Evolutionary conservation across 2,113 vertebrate species (phyloP), one percentile per base, ranked within the genome.

Genomic region (Proteles cristata): DNA sequence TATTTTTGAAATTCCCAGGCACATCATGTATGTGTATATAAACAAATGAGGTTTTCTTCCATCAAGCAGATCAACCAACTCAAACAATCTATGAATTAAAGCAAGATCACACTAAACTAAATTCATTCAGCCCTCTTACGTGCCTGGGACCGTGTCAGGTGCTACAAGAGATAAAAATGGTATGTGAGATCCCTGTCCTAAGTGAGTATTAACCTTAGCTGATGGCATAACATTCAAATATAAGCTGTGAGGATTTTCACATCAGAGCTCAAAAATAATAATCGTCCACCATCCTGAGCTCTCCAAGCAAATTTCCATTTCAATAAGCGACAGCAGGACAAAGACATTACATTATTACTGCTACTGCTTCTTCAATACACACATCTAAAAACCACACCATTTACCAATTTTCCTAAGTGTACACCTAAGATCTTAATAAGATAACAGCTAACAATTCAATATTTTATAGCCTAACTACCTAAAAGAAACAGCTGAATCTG

Each of bases 401-500:
- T 88, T 88, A 90, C 43, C 76, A 48, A 39, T 84, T 88, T 94
- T 90, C 88, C 43, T 68, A 87, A 86, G 61, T 66, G 69, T 66
- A 80, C 3, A 96, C 26, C n/a, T 89, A 93, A 92, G 43, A 90
- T 76, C 48, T 89, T 92, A 58, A 93, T 71, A 81, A 86, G 19
- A 31, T 31, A 97, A 71, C 28, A 96, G 26, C 68, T 91, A 95
- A 5, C 73, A 92, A 89, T 82, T 45, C 76, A 65, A 31, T 77
- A 81, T 63, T 71, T 88, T 63, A 61, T n/a, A 76, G n/a, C 10
- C 45, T 71, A 88, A 95, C 48, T 80, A 95, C 80, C 93, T 90
- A 90, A 96, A 97, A 94, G 79, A 93, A 93, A 88, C 19, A 88
- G 88, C 58, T 71, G 17, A 86, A 81, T 89, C 16, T 43, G 73